Base-by-base conservation (phyloP, 2,888 invertebrate species). In the Anoplius nigerrimus region DNA sequence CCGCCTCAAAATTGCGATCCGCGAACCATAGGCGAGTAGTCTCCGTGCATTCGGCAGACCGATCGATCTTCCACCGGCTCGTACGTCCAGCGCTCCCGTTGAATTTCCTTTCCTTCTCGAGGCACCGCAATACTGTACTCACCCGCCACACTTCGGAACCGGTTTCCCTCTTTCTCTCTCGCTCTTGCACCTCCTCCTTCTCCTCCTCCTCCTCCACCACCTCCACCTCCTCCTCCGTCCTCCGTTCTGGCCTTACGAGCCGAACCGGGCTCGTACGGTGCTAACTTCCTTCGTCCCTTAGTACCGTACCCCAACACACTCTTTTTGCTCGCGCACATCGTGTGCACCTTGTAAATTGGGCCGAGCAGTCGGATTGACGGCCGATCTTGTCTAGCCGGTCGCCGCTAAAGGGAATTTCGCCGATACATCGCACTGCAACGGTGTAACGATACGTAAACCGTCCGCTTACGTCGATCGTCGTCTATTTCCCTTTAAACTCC, bases 101-200 rank as follows among this genome's bases (percentile, higher is more conserved):
- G 59, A 65, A 69, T 59, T 76, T 70, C 71, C 53, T 72, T 52
- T 63, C 60, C 65, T 60, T 61, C 59, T 74, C 62, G 70, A 62
- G 67, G 57, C 71, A 74, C 65, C 75, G 74, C 72, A 72, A 72
- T 78, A 34, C 34, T 73, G 77, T 76, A 75, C 72, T 63, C 34
- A 13, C 34, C n/a, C 34, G 69, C 69, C 72, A 72, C 65, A 69
- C 66, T 71, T 65, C 61, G 74, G 73, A 81, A 82, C 82, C 82
- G 80, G 82, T 80, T 82, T 72, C 77, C 34, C 59, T 34, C 34
- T 34, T 34, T 34, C 34, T 34, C 34, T 34, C 34, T 34, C 34
- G 8, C 11, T 34, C 34, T 34, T 13, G 6, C 34, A 13, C 34
- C 34, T 34, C 34, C 11, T 34, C 34, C 11, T 13, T 34, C 34